phyloP scores from a whole-genome alignment of 2,797 vertebrate species.

The Natrix natrix region DNA sequence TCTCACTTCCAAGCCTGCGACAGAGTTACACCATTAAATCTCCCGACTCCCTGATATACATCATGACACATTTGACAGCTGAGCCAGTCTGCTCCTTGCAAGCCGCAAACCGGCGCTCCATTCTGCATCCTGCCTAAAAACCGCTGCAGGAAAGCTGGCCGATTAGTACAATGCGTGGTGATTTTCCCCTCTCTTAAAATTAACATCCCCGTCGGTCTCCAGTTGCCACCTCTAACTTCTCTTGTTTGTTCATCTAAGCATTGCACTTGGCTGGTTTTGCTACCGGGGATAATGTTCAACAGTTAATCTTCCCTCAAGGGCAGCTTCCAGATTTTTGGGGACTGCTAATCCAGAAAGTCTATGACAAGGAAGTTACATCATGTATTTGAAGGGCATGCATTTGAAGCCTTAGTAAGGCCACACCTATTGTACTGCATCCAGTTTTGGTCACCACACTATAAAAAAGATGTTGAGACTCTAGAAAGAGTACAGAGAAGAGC shows the following conservation, averaged over 20 bases:
- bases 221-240: neutral
- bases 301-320: neutral
- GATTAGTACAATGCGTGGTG: slow-evolving; percentile 68
- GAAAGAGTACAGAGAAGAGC: too few relatives aligned
- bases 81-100: slow-evolving; percentile 76
- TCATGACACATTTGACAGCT: slow-evolving; percentile 82
- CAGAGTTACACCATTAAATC: slow-evolving; percentile 78
- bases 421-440: too few relatives aligned
- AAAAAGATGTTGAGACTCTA: too few relatives aligned
- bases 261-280: neutral
- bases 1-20: slow-evolving; percentile 72
- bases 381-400: neutral
- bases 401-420: too few relatives aligned
- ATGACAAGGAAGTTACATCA: neutral
- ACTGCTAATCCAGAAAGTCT: neutral
- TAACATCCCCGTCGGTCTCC: slow-evolving; percentile 26
- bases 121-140: slow-evolving; percentile 73
- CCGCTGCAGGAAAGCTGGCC: slow-evolving; percentile 65
- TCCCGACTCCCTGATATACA: slow-evolving; percentile 77
- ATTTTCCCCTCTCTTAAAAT: slow-evolving; percentile 48
- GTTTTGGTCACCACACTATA: too few relatives aligned
- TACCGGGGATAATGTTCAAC: neutral
- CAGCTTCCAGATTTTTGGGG: neutral
- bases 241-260: neutral
- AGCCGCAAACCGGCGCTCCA: slow-evolving; percentile 74